These are phyloP conservation scores for Etia nguti DNA, from an alignment of 2,113 vertebrate genomes.

Conservation along the genomic window DNA sequence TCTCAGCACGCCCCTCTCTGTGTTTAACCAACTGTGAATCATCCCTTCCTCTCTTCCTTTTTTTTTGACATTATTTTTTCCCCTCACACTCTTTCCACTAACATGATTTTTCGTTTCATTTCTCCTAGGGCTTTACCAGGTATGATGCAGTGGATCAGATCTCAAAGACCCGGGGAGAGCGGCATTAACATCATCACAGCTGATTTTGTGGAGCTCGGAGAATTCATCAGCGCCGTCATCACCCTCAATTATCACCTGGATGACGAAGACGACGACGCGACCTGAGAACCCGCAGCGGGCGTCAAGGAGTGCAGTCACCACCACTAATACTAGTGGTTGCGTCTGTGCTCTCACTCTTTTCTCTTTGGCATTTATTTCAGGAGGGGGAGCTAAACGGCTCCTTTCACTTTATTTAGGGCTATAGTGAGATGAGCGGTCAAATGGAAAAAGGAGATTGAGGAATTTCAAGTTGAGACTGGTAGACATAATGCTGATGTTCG, in stretches of 20 bases:
- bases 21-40: constrained; percentile 9
- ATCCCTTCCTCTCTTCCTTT: not conserved
- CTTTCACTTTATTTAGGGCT: constrained; percentile 76
- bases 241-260: constrained; percentile 93
- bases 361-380: constrained; percentile 68
- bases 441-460: not conserved
- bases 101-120: not conserved
- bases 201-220: constrained; percentile 97
- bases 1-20: not conserved
- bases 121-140: constrained; percentile 85
- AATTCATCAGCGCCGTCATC: constrained; percentile 96
- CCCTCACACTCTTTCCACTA: not conserved
- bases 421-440: constrained; percentile 45
- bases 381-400: constrained; percentile 60
- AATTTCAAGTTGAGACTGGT: not conserved
- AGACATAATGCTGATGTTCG: not conserved
- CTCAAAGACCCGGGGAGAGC: constrained; percentile 90
- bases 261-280: constrained; percentile 85
- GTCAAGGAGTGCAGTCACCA: constrained; percentile 48
- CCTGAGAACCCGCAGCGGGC: constrained; percentile 75
- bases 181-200: constrained; percentile 97
- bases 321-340: not conserved
- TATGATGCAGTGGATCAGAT: constrained; percentile 97
- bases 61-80: not conserved
- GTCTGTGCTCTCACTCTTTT: constrained; percentile 66